Base-by-base conservation (phyloP, 2,113 vertebrate genomes). In the zebrafish (Danio rerio) region DNA sequence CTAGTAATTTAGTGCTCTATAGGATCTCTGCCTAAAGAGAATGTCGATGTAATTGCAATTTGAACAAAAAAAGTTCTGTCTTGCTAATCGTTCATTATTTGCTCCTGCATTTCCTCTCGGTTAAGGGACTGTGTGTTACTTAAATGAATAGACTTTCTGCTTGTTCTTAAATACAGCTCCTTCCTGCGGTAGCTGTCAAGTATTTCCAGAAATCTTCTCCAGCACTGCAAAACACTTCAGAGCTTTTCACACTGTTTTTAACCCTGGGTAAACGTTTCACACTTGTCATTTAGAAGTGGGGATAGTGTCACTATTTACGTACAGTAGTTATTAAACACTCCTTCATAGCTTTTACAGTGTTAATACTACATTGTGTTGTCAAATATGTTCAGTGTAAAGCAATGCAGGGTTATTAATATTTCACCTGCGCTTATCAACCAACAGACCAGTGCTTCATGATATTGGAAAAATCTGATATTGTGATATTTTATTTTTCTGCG, bases 1-100 rank as follows among this genome's bases (percentile, higher is more conserved):
- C 43, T 21, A 15, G 45, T 50, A 16, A 61, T 61, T 63, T 49
- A 50, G 18, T 52, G 13, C 75, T 77, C 58, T 50, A 47, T 0
- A 10, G 72, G 72, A 7, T 59, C 50, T 72, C 49, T 40, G 53
- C 53, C 45, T 77, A 50, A 49, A 77, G 45, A 63, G 20, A 77
- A 77, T 16, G 20, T 63, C 59, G 50, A 7, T 62, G 47, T 63
- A 75, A 63, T 77, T 62, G 58, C 58, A 50, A 21, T 50, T 62
- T 49, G 74, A 50, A 63, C 7, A 31, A 16, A 63, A n/a, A 63
- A 78, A 49, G 43, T 63, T 76, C 16, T 10, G 43, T 62, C 12
- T 49, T 8, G 10, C 58, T 75, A 59, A 59, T 75, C 8, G 7
- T 52, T 63, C 43, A 77, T 47, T 49, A 62, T 49, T 77, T 49